Conservation (phyloP, 2,113 vertebrate species). For the Tetrax tetrax region DNA sequence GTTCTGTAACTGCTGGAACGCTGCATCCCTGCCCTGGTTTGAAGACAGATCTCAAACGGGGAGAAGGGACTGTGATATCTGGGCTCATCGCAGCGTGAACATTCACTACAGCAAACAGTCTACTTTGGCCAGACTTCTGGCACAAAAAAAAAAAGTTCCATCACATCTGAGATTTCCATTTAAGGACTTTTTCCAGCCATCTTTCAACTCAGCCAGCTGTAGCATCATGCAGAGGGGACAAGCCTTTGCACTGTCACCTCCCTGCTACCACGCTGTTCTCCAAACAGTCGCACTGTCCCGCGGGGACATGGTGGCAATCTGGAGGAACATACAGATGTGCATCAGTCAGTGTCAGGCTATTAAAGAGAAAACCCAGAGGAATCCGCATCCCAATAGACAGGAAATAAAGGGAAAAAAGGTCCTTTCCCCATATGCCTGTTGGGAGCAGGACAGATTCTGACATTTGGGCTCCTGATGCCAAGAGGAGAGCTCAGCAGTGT, state of each 20-base stretch:
- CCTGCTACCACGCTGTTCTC: fast-evolving
- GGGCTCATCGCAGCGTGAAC: neutral
- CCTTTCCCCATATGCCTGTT: neutral
- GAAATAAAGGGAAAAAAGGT: neutral
- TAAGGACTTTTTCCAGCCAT: neutral
- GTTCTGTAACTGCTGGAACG: neutral
- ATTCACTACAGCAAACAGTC: neutral
- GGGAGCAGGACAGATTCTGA: neutral
- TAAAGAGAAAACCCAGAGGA: neutral
- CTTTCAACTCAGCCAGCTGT: neutral
- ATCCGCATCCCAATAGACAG: neutral
- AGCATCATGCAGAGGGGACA: neutral
- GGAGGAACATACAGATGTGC: neutral
- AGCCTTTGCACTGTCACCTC: neutral
- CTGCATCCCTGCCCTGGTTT: neutral
- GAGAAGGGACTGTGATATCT: neutral
- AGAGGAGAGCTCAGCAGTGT: neutral
- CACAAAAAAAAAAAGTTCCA: neutral
- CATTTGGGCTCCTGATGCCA: neutral
- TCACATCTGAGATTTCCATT: slow-evolving; percentile 12
- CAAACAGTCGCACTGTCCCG: neutral
- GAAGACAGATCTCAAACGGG: neutral
- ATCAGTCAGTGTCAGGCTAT: neutral
- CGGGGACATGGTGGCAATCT: neutral
- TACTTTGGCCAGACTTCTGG: neutral